phyloP scores from a whole-genome alignment of 1,140 invertebrate species.

The Venustaconcha ellipsiformis region DNA sequence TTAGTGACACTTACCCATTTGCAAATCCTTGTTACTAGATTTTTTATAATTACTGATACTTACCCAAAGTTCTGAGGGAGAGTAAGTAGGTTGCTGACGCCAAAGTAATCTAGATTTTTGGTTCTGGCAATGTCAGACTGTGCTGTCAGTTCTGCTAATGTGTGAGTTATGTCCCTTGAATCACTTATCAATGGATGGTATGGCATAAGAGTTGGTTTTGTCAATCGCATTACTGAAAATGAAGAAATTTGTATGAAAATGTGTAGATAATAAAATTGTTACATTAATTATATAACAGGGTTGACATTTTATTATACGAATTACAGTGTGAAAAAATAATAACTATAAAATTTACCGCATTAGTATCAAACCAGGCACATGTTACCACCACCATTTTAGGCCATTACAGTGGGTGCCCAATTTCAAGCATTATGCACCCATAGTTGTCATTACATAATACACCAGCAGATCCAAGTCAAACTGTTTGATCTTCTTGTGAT shows the following conservation, averaged over 20 bases:
- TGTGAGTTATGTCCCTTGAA: conserved; percentile 84
- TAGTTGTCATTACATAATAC: too few relatives aligned
- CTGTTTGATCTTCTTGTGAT: too few relatives aligned
- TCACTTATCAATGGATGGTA: conserved; percentile 83
- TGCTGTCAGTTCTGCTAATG: conserved; percentile 81
- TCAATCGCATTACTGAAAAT: conserved; percentile 90
- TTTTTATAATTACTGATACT: conserved; percentile 42
- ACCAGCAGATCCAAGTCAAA: too few relatives aligned
- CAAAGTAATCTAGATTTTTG: conserved; percentile 83
- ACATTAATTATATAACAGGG: not conserved
- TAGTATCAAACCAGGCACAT: too few relatives aligned
- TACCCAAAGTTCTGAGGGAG: conserved; percentile 96
- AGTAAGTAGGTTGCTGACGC: conserved; percentile 88
- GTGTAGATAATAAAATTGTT: not conserved
- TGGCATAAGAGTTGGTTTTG: conserved; percentile 85
- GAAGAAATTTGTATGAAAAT: not conserved
- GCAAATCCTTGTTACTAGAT: too few relatives aligned
- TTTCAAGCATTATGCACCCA: too few relatives aligned
- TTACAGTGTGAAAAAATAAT: too few relatives aligned
- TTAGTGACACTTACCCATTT: conserved; percentile 75
- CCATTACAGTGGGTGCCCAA: too few relatives aligned
- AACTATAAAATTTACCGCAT: too few relatives aligned
- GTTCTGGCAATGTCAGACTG: conserved; percentile 83
- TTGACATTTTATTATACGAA: too few relatives aligned
- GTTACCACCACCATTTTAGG: too few relatives aligned